A percentile compares a stretch with the other conserved stretches of the same genome.
Evolutionary conservation across 1,140 invertebrate genomes (phyloP).

Genomic region (Heliconius hewitsoni): DNA sequence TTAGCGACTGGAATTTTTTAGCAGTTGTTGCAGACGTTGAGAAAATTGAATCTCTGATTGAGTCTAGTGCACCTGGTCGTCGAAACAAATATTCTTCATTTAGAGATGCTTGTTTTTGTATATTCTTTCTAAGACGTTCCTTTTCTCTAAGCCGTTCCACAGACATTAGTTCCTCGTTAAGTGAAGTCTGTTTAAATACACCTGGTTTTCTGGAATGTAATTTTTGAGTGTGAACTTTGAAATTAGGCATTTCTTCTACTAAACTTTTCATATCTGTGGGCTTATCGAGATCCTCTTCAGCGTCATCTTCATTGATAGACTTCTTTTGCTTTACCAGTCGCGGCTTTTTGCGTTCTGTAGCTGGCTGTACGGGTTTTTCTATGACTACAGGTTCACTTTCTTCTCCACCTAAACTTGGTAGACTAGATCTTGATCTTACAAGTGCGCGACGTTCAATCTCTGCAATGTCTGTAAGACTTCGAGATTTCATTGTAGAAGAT

Average conservation of each 20-base stretch:
- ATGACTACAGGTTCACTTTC: slow-evolving; percentile 55
- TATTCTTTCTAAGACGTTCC: slow-evolving; percentile 90
- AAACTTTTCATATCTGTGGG: slow-evolving; percentile 85
- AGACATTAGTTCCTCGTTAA: slow-evolving; percentile 94
- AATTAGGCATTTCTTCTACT: slow-evolving; percentile 83
- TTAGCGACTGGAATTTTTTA: slow-evolving; percentile 91
- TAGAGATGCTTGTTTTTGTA: slow-evolving; percentile 93
- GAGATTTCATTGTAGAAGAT: slow-evolving; percentile 85
- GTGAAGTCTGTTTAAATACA: slow-evolving; percentile 91
- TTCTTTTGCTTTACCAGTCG: slow-evolving; percentile 91
- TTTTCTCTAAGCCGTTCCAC: slow-evolving; percentile 91
- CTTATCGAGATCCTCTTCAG: slow-evolving; percentile 84
- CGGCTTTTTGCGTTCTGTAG: slow-evolving; percentile 80
- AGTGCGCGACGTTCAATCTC: slow-evolving; percentile 86
- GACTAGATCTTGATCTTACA: slow-evolving; percentile 87
- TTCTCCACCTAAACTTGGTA: slow-evolving; percentile 84
- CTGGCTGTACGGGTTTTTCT: slow-evolving; percentile 53
- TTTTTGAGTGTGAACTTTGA: slow-evolving; percentile 79
- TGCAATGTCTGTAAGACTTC: slow-evolving; percentile 90
- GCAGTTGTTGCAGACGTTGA: slow-evolving; percentile 86
- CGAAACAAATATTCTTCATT: slow-evolving; percentile 93
- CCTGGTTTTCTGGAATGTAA: slow-evolving; percentile 81
- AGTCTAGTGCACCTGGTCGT: slow-evolving; percentile 85
- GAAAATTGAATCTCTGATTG: slow-evolving; percentile 87
- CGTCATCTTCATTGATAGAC: slow-evolving; percentile 87